Percentiles rank a stretch among this genome's conserved stretches.
phyloP scores from a whole-genome alignment of 2,113 vertebrate species.

The Gavia stellata region DNA sequence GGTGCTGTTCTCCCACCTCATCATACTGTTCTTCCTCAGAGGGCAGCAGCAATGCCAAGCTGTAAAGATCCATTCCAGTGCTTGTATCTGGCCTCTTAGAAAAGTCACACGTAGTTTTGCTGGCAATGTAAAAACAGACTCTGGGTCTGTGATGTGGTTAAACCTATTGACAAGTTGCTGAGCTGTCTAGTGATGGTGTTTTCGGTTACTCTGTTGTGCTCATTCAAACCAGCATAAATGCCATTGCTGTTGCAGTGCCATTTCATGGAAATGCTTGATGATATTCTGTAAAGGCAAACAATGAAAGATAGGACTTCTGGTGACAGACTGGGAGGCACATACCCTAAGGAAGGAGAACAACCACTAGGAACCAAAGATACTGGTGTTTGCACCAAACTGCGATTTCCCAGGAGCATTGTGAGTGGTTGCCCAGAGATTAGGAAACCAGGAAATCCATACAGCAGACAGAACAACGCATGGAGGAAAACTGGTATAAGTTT shows the following conservation, averaged over 20 bases:
- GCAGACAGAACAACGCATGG: not conserved
- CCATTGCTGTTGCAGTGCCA: not conserved
- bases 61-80: slow-evolving; percentile 49
- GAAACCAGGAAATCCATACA: not conserved
- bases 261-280: not conserved
- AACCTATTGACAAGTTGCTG: not conserved
- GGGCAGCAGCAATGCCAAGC: slow-evolving; percentile 50
- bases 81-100: not conserved
- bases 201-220: not conserved
- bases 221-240: not conserved
- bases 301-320: not conserved
- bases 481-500: not conserved
- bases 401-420: not conserved
- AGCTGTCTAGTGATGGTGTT: not conserved
- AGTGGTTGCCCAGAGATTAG: not conserved
- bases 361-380: not conserved
- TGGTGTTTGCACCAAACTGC: not conserved
- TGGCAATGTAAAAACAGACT: not conserved
- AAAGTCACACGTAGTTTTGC: not conserved
- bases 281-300: not conserved
- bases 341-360: not conserved
- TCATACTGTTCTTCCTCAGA: slow-evolving; percentile 45
- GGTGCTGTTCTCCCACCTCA: slow-evolving; percentile 61
- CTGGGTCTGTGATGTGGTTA: not conserved
- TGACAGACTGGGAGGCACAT: not conserved